Percentiles rank a stretch among this genome's conserved stretches.
Conservation (phyloP, 2,797 vertebrate genomes). For the Centroberyx gerrardi region DNA sequence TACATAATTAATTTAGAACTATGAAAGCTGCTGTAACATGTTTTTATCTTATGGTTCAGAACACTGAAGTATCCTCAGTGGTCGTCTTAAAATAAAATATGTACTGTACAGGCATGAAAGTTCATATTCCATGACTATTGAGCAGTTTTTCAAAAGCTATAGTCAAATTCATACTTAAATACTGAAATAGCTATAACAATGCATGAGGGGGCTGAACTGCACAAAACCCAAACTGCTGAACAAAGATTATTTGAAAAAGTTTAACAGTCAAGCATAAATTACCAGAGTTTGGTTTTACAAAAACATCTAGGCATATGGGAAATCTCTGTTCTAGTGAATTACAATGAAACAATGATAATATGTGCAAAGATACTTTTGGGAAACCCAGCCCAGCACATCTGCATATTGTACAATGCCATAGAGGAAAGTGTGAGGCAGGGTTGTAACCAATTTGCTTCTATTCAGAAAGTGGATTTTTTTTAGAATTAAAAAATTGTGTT, state of each 20-base stretch:
- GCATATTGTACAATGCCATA: neutral
- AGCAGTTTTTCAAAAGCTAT: too few species aligned
- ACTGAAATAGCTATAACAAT: too few species aligned
- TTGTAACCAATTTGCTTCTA: too few species aligned
- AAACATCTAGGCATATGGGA: too few species aligned
- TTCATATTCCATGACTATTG: neutral
- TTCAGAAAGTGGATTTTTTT: neutral
- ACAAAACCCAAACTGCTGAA: neutral
- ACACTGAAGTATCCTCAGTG: constrained; percentile 3
- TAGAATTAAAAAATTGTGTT: neutral
- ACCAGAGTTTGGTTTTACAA: neutral
- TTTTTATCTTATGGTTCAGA: constrained; percentile 36
- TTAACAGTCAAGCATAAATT: neutral
- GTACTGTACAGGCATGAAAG: neutral
- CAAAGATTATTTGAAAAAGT: too few species aligned
- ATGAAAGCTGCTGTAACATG: constrained; percentile 6
- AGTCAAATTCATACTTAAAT: too few species aligned
- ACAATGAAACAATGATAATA: neutral
- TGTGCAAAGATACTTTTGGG: too few species aligned
- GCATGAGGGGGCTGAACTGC: too few species aligned
- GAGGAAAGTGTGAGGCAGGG: neutral
- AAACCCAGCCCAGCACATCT: neutral
- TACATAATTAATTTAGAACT: constrained; percentile 64
- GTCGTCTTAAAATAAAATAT: constrained; percentile 8
- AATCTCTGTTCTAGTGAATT: neutral